Evolutionary conservation across 2,888 invertebrate species (phyloP), one percentile per base, ranked within the genome.

Genomic region (Rugalucina vietnamica): DNA sequence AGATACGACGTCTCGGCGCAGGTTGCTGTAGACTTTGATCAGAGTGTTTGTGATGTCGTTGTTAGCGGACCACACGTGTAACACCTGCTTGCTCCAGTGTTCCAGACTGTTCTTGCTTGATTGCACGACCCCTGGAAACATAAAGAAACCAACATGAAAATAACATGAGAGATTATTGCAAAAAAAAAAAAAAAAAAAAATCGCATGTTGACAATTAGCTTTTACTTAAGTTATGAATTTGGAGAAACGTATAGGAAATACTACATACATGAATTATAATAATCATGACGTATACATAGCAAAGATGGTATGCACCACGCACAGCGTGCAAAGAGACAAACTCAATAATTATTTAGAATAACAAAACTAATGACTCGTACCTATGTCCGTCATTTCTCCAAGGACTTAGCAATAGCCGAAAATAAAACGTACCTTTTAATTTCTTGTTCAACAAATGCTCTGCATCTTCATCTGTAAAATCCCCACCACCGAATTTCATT

Each of bases 41-140:
- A 94, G 75, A 0, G 90, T 85, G 72, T 91, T 87, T 21, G 93
- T 92, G 10, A 90, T 89, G 49, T 91, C 82, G n/a, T 86, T 82
- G 34, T 90, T 90, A 18, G 91, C 89, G 8, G 93, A 91, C 94
- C 94, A 94, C 8, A 94, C 91, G 88, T 94, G 94, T 12, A 94
- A 84, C 71, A 94, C 92, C 89, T 94, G 94, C 84, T 94, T 94
- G 81, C 85, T 85, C 94, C 94, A 94, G 32, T 90, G 90, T 72
- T 93, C 93, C 79, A 91, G 76, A 0, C 92, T 85, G 82, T 94
- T 94, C 71, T 81, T 85, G 60, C 87, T 91, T 0, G 94, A 93
- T 86, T 93, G 93, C 32, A 91, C 87, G 12, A 94, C 90, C 24
- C 94, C 94, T 93, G 87, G 10, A 87, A 85, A 57, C 8, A 76